Evolutionary conservation across 2,113 vertebrate species (phyloP), one percentile per base, ranked within the genome.

Genomic region (Psittacula cyanocephala): DNA sequence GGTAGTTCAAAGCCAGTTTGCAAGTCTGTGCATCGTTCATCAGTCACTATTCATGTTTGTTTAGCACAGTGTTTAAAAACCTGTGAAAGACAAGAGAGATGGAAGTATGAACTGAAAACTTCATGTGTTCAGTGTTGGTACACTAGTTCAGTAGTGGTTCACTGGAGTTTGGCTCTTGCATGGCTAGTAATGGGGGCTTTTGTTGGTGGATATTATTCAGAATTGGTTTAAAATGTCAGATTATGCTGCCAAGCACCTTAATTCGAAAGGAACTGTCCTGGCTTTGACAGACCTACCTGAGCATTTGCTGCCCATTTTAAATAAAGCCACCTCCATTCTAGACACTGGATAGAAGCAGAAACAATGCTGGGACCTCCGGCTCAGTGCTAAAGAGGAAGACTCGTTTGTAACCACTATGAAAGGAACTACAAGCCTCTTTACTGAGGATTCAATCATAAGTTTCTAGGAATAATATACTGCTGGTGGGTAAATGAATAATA

Each of bases 121-220:
- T 33, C 0, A 1, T 18, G 5, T 57, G 17, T 65, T 86, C 50
- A 31, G 0, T 72, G 9, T 43, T 29, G 17, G 6, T 55, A 17
- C 22, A 3, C 4, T 15, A 20, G 7, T 47, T 90, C 67, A 52
- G 8, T 11, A 12, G 5, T 52, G 33, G 22, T 59, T 35, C 57
- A 35, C 25, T 14, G 55, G 22, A 60, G 23, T 63, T 70, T 47
- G 67, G 4, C 9, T 83, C 5, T 86, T n/a, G 37, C 16, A 14
- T 33, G 37, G 39, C 4, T 77, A 3, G 14, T 52, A 69, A n/a
- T 53, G 6, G 23, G 5, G 52, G 5, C 18, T 81, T 44, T 52
- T 67, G 29, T 29, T 70, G 20, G n/a, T 53, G n/a, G 25, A 15
- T 93, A 37, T 71, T 86, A 78, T 46, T 55, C 53, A 59, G 19